Conservation (phyloP, 1,140 invertebrate species). For the Panagrolaimus sp. region DNA sequence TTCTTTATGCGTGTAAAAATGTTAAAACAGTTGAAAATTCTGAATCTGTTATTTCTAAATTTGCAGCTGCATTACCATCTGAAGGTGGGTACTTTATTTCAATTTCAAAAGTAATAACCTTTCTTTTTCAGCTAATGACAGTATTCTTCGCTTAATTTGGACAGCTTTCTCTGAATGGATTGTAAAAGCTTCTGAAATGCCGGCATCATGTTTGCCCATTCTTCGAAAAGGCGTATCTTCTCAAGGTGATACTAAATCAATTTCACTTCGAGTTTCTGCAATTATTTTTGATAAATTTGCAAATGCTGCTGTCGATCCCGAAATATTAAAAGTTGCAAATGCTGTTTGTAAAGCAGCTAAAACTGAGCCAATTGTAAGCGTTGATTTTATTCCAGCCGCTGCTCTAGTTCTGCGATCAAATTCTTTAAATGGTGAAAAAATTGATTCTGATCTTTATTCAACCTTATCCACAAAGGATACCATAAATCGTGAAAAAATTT, state of each 20-base stretch:
- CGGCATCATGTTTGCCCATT: background rate
- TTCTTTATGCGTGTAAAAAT: background rate
- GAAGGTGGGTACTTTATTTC: background rate
- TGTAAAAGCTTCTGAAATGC: background rate
- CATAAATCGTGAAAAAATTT: background rate
- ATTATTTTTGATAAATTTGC: background rate
- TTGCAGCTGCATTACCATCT: background rate
- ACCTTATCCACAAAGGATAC: conserved; percentile 6
- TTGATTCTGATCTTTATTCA: background rate
- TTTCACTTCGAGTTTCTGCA: background rate
- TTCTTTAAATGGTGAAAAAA: background rate
- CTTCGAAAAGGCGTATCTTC: background rate
- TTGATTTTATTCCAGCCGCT: conserved; percentile 5
- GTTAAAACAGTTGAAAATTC: background rate
- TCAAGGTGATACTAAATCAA: background rate
- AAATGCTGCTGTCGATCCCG: background rate
- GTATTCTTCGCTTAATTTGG: background rate
- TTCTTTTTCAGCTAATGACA: background rate
- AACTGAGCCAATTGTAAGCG: background rate
- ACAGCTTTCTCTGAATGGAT: background rate
- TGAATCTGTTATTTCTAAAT: background rate
- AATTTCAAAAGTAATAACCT: background rate
- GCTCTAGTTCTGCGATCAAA: background rate
- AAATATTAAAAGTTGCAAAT: background rate
- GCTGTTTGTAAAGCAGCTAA: background rate